Evolutionary conservation across 2,113 vertebrate genomes (phyloP), one percentile per base, ranked within the genome.

Genomic region (Rhizomys pruinosus): DNA sequence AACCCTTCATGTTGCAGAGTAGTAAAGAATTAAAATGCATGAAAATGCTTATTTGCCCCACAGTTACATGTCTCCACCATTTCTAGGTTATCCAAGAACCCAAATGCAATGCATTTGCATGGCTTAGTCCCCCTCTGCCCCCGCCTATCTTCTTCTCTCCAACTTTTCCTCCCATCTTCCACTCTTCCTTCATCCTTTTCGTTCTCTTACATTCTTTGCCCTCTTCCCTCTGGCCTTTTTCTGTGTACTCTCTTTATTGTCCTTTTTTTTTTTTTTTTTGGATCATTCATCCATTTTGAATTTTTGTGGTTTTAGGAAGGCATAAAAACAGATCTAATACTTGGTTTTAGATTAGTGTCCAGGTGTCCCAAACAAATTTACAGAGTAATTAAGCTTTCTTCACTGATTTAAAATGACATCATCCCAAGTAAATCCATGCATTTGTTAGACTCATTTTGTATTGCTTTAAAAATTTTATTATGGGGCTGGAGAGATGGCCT

Each of bases 381-480:
- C 32, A 42, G 22, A 63, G 39, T 76, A 68, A 25, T 64, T 93
- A 52, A 52, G 6, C 12, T 86, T 78, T 76, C 76, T 69, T 32
- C 27, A 55, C 11, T 68, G 17, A 93, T 42, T 57, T 90, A 52
- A 80, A 25, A 17, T 81, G 47, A 4, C 8, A 42, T 66, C 3
- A 61, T 63, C n/a, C 52, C 57, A 79, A 87, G 39, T 61, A 77
- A 47, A 74, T 84, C 91, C 66, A 17, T 95, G 0, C 80, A 15
- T 64, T 29, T 85, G 84, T 66, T 81, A 17, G 34, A 52, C 71
- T 9, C 25, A 9, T 34, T 89, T 91, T 42, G 3, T 5, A 92
- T 84, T 94, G 94, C 44, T 88, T 86, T 32, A 52, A 92, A 42
- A 42, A 72, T 78, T 92, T n/a, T n/a, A n/a, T n/a, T n/a, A n/a